Base-by-base conservation (phyloP, 1,140 invertebrate species). In the Zaprionus nigranus region DNA sequence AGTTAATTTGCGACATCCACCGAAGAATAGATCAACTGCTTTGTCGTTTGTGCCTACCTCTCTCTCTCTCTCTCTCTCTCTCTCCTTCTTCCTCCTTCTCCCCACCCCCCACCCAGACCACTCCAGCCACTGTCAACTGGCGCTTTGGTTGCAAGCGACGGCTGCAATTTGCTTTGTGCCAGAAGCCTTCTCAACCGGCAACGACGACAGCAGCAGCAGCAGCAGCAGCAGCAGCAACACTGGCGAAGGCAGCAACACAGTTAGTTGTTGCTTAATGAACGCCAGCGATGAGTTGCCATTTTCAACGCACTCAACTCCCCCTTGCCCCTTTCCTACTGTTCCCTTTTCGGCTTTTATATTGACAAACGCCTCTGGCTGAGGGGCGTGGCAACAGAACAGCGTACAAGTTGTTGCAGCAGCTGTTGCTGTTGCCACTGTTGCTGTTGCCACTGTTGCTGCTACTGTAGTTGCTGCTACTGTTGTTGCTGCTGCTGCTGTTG, bases 301-400 rank as follows among this genome's bases (percentile, higher is more conserved):
- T 13, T 13, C 13, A 13, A n/a, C n/a, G n/a, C n/a, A n/a, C n/a
- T 20, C 15, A n/a, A 11, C 3, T 17, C 15, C 12, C 17, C 28
- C 17, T 12, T 49, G 5, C 22, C 12, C 17, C 28, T n/a, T 28
- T 1, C 17, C 24, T 3, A 22, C 12, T 53, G 30, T 15, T 24
- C 13, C 20, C 34, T 38, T 51, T 63, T 17, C 4, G 13, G 46
- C 51, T 54, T 66, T 66, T 40, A 56, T 43, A 40, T 51, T 72
- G 53, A 65, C 69, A 72, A 64, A 65, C 69, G 54, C 69, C 34
- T 30, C 38, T 34, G 36, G 43, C 28, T 17, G n/a, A 17, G 13
- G 51, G 80, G 70, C 75, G 75, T 82, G 81, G 78, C 76, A 43
- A 59, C 53, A 53, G n/a, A 30, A 28, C 51, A 75, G 74, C 43